Percentiles rank a stretch among this genome's conserved stretches.
phyloP scores from a whole-genome alignment of 1,140 invertebrate species.

The Papilio polytes region DNA sequence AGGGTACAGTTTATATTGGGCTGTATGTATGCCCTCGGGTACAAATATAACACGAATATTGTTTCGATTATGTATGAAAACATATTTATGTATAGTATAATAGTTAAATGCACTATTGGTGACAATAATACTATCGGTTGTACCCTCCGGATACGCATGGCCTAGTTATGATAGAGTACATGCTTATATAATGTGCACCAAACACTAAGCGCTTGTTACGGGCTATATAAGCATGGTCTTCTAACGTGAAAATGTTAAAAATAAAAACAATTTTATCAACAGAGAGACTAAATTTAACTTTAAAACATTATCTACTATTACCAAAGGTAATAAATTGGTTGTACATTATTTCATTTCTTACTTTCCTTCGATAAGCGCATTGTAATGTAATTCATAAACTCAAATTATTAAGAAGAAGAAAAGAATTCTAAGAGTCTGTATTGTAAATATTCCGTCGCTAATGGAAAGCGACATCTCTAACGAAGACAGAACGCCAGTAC shows the following conservation, averaged over 20 bases:
- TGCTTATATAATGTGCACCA: slow-evolving; percentile 42
- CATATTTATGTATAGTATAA: slow-evolving; percentile 52
- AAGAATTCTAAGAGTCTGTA: slow-evolving; percentile 44
- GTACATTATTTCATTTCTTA: neutral
- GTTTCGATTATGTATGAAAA: slow-evolving; percentile 30
- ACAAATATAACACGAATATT: neutral
- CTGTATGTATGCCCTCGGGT: neutral
- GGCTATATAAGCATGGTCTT: neutral
- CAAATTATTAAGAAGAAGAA: slow-evolving; percentile 27
- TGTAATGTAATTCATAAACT: neutral
- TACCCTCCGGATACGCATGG: slow-evolving; percentile 74
- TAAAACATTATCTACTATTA: too few relatives aligned
- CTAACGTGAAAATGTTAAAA: neutral
- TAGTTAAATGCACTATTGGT: slow-evolving; percentile 65
- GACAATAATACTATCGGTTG: slow-evolving; percentile 58
- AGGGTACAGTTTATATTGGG: neutral
- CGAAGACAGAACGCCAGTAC: slow-evolving; percentile 61
- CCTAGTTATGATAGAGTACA: slow-evolving; percentile 58
- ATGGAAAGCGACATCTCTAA: slow-evolving; percentile 73
- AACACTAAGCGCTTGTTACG: slow-evolving; percentile 49
- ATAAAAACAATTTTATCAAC: too few relatives aligned
- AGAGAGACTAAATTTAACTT: too few relatives aligned
- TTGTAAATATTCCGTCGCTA: slow-evolving; percentile 53
- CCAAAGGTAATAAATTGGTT: too few relatives aligned
- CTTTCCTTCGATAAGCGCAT: neutral